Evolutionary conservation across 2,888 invertebrate species (phyloP).

Genomic region (Hyalella azteca): DNA sequence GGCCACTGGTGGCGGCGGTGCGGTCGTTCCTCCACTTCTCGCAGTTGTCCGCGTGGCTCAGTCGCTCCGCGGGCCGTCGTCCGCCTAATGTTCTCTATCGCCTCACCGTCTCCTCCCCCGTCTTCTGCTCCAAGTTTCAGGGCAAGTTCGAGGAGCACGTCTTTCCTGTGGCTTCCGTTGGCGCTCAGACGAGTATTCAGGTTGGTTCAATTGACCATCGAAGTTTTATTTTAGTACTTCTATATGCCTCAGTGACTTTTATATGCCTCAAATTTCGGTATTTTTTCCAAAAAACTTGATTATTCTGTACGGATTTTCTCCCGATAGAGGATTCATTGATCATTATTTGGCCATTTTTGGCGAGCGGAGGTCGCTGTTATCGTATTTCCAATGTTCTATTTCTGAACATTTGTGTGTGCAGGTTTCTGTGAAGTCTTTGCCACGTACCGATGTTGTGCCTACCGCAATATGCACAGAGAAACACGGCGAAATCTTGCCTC

Average conservation of each 20-base stretch:
- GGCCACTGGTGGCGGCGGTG: slow-evolving; percentile 80
- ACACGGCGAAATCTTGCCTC: slow-evolving; percentile 42
- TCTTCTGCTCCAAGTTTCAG: slow-evolving; percentile 68
- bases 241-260: too few species aligned
- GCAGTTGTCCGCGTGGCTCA: slow-evolving; percentile 91
- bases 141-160: slow-evolving; percentile 71
- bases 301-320: too few species aligned
- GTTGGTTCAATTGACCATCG: too few species aligned
- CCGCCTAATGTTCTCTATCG: slow-evolving; percentile 71
- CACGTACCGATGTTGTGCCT: slow-evolving; percentile 77
- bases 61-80: slow-evolving; percentile 63
- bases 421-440: slow-evolving; percentile 70
- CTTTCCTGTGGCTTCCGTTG: slow-evolving; percentile 74
- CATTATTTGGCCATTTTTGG: too few species aligned
- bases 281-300: too few species aligned
- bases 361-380: too few species aligned
- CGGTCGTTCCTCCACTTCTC: slow-evolving; percentile 95
- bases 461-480: slow-evolving; percentile 66
- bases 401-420: slow-evolving; percentile 61
- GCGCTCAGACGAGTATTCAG: slow-evolving; percentile 70
- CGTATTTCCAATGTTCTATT: too few species aligned
- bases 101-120: slow-evolving; percentile 73
- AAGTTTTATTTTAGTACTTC: too few species aligned
- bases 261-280: too few species aligned
- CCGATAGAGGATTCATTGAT: too few species aligned